These are phyloP conservation scores for Gastrophryne carolinensis DNA, from an alignment of 2,797 vertebrate genomes.

Conservation along the genomic window DNA sequence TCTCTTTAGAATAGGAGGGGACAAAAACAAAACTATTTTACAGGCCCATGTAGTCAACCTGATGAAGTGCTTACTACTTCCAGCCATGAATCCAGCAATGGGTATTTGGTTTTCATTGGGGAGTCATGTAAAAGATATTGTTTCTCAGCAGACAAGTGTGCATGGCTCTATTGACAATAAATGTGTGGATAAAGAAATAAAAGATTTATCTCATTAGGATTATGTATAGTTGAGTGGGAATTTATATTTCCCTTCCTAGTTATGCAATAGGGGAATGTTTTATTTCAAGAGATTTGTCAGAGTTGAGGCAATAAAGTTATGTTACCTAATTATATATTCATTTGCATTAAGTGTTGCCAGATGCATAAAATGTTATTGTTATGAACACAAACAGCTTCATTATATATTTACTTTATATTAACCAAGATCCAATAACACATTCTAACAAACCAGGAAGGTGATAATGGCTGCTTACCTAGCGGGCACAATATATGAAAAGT, in stretches of 20 bases:
- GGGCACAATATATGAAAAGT: neutral
- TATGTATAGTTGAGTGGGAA: neutral
- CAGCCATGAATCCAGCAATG: too few species aligned
- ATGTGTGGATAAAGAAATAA: neutral
- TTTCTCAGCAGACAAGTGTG: neutral
- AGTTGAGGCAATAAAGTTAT: neutral
- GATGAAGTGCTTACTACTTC: too few species aligned
- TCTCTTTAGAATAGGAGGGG: too few species aligned
- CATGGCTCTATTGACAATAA: neutral
- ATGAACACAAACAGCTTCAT: neutral
- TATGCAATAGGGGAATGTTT: neutral
- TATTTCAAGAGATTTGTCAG: neutral
- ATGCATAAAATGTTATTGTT: constrained; percentile 20
- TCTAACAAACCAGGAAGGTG: neutral
- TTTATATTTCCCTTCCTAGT: neutral
- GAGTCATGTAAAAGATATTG: too few species aligned
- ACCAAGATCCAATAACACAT: neutral
- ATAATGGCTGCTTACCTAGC: neutral
- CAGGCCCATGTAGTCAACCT: too few species aligned
- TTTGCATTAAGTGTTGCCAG: constrained; percentile 11
- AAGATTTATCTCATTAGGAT: neutral
- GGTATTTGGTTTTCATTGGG: too few species aligned
- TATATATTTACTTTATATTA: constrained; percentile 11
- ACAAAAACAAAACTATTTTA: too few species aligned
- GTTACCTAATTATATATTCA: constrained; percentile 29